These are phyloP conservation scores for Auanema sp. DNA, from an alignment of 2,888 invertebrate species.

Conservation along the genomic window DNA sequence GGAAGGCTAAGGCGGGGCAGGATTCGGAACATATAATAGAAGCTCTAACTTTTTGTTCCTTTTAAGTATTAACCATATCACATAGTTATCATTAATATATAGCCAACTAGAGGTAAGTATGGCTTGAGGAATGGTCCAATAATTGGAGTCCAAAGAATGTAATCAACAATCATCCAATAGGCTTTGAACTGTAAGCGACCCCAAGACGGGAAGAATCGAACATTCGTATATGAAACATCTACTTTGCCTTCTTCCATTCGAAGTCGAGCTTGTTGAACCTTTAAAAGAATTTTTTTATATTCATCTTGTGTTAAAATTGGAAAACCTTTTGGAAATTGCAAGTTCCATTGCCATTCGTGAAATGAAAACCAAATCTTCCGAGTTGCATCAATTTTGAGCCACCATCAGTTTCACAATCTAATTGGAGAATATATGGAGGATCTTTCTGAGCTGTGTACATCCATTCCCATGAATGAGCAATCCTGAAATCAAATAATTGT, in stretches of 20 bases:
- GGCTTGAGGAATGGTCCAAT: constrained; percentile 58
- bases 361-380: constrained; percentile 61
- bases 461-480: constrained; percentile 63
- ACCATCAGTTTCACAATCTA: constrained; percentile 63
- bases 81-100: constrained; percentile 62
- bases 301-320: neutral
- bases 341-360: constrained; percentile 57
- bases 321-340: constrained; percentile 48
- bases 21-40: no score
- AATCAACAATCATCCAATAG: constrained; percentile 62
- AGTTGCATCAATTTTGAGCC: constrained; percentile 60
- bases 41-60: no score
- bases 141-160: constrained; percentile 53
- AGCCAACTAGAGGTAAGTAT: constrained; percentile 61
- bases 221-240: constrained; percentile 44
- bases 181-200: constrained; percentile 53
- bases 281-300: constrained; percentile 3
- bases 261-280: constrained; percentile 48
- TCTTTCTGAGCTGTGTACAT: constrained; percentile 62
- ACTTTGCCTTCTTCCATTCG: constrained; percentile 58
- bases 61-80: constrained; percentile 13
- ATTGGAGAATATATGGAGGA: constrained; percentile 60
- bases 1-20: no score
- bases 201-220: constrained; percentile 40
- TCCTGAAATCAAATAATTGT: constrained; percentile 33